Evolutionary conservation across 2,113 vertebrate genomes (phyloP).

Genomic region (Sitta europaea): DNA sequence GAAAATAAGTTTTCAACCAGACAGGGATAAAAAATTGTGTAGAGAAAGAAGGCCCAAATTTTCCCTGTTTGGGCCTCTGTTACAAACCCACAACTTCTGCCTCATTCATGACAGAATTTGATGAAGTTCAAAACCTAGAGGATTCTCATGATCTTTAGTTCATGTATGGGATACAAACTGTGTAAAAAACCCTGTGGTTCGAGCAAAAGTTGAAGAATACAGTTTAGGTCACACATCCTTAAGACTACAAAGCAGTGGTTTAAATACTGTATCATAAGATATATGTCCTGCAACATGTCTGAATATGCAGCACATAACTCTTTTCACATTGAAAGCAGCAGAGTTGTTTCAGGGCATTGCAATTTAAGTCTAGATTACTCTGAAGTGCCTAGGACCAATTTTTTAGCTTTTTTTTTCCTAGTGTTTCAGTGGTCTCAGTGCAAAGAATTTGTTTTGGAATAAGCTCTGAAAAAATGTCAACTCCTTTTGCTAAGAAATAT

Average conservation of each 20-base stretch:
- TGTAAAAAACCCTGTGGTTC: fast-evolving
- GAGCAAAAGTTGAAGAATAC: background rate
- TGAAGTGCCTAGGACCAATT: background rate
- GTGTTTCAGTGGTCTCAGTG: background rate
- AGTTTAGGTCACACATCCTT: background rate
- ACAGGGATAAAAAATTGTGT: background rate
- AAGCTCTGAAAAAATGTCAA: background rate
- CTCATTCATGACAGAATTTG: background rate
- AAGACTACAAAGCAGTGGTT: background rate
- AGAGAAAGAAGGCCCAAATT: background rate
- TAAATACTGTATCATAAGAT: background rate
- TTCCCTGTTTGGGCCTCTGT: background rate
- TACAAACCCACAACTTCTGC: background rate
- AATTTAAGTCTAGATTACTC: constrained; percentile 4
- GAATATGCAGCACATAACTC: constrained; percentile 19
- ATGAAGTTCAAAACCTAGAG: background rate
- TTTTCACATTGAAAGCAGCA: background rate
- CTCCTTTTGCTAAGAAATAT: background rate
- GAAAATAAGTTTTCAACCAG: background rate
- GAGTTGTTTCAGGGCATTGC: constrained; percentile 19
- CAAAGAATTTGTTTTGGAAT: constrained; percentile 5
- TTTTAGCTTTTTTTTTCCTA: background rate
- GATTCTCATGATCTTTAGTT: background rate
- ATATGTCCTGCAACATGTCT: background rate
- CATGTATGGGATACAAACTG: background rate